Percentiles rank a stretch among this genome's conserved stretches.
phyloP scores from a whole-genome alignment of 2,113 vertebrate species.

The Oostethus manadensis region DNA sequence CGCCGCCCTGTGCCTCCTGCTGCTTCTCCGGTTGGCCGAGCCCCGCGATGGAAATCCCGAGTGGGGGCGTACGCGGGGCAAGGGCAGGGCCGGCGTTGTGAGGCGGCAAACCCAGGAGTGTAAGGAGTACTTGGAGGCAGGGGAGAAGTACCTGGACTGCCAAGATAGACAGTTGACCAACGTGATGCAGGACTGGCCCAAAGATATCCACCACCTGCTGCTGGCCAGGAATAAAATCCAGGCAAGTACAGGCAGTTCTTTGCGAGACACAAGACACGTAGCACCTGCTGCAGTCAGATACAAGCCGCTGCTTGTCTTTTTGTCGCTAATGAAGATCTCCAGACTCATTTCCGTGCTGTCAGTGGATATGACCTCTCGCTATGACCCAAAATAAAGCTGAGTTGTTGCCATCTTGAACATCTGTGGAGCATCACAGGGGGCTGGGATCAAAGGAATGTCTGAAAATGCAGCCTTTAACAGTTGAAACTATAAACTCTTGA shows the following conservation, averaged over 20 bases:
- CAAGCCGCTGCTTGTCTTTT: background rate
- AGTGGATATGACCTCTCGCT: background rate
- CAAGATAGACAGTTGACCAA: constrained; percentile 83
- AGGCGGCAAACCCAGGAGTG: constrained; percentile 81
- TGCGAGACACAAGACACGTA: background rate
- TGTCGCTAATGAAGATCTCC: background rate
- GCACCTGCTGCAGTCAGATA: constrained; percentile 3
- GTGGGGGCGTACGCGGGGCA: constrained; percentile 49
- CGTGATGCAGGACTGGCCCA: constrained; percentile 81
- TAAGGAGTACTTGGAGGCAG: constrained; percentile 79
- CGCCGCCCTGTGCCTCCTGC: constrained; percentile 71
- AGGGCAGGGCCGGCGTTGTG: constrained; percentile 56
- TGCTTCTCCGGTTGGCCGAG: constrained; percentile 74
- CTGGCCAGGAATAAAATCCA: constrained; percentile 86
- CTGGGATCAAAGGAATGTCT: constrained; percentile 40
- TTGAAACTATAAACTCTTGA: background rate
- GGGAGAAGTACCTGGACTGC: constrained; percentile 91
- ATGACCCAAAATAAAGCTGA: constrained; percentile 12
- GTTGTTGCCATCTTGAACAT: constrained; percentile 50
- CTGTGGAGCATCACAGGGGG: constrained; percentile 41
- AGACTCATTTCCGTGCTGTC: background rate
- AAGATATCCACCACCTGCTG: constrained; percentile 87
- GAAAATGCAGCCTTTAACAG: background rate
- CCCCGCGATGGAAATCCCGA: constrained; percentile 41
- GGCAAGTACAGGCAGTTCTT: constrained; percentile 26